phyloP scores from a whole-genome alignment of 2,797 vertebrate genomes.

The Pempheris klunzingeri region DNA sequence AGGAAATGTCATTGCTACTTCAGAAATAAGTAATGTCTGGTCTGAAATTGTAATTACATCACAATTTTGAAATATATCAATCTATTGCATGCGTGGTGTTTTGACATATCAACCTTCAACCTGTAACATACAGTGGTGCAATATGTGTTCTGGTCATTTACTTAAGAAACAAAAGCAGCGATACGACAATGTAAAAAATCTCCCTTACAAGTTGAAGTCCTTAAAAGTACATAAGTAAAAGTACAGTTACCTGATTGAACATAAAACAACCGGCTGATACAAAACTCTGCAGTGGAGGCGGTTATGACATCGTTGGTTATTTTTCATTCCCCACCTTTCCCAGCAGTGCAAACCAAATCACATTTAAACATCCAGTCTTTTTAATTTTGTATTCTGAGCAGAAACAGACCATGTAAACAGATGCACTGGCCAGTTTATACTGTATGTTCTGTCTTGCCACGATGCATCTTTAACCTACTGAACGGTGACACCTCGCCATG shows the following conservation, averaged over 20 bases:
- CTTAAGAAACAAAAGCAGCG: background rate
- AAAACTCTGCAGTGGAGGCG: background rate
- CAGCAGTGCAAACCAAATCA: background rate
- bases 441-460: background rate
- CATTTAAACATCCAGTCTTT: background rate
- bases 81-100: background rate
- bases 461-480: background rate
- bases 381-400: conserved; percentile 1
- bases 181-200: background rate
- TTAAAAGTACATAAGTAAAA: background rate
- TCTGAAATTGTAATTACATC: background rate
- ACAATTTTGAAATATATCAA: background rate
- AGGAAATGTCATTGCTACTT: background rate
- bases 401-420: background rate
- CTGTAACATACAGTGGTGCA: background rate
- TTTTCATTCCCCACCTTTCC: background rate
- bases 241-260: background rate
- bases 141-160: background rate
- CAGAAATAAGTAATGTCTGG: background rate
- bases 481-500: background rate
- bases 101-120: background rate
- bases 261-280: no score
- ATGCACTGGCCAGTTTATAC: background rate
- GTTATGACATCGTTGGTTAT: background rate
- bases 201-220: background rate